A percentile compares a stretch with the other conserved stretches of the same genome.
Conservation (phyloP, 2,888 invertebrate genomes). For the Trichopria drosophilae region DNA sequence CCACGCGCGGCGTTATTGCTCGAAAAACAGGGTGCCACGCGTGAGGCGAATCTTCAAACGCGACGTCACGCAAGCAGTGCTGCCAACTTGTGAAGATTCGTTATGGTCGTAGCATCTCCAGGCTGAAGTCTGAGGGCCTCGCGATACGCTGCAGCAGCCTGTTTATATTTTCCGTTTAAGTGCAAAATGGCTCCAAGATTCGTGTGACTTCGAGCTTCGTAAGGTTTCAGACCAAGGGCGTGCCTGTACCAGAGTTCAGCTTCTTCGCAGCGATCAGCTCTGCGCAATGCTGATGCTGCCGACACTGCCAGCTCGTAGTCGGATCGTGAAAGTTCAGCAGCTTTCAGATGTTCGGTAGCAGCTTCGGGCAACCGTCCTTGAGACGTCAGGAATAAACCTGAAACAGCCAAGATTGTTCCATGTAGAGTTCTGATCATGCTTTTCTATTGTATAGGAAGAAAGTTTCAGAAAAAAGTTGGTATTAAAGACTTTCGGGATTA, state of each 20-base stretch:
- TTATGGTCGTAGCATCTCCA: conserved; percentile 83
- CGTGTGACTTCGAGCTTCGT: conserved; percentile 89
- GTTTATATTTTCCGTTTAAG: conserved; percentile 84
- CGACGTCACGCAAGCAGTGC: conserved; percentile 62
- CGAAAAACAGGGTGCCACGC: too few species aligned
- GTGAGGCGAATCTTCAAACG: too few species aligned
- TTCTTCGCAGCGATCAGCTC: conserved; percentile 77
- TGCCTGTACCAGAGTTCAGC: conserved; percentile 87
- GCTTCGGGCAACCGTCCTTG: conserved; percentile 80
- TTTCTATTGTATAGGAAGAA: too few species aligned
- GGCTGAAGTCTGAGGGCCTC: conserved; percentile 85
- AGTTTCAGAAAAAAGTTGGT: too few species aligned
- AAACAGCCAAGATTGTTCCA: too few species aligned
- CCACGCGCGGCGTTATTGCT: too few species aligned
- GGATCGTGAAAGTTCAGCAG: conserved; percentile 75
- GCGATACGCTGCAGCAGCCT: conserved; percentile 85
- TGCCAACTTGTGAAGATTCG: conserved; percentile 80
- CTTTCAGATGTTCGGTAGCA: conserved; percentile 76
- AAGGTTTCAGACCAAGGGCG: conserved; percentile 62
- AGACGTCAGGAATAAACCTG: conserved; percentile 87
- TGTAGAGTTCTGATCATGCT: too few species aligned
- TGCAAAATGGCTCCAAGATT: conserved; percentile 95
- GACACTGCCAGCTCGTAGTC: conserved; percentile 85
- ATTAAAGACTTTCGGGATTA: too few species aligned
- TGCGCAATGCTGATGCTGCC: conserved; percentile 84